These are phyloP conservation scores for Polylopha cassiicola DNA, from an alignment of 2,888 invertebrate genomes.

Conservation along the genomic window DNA sequence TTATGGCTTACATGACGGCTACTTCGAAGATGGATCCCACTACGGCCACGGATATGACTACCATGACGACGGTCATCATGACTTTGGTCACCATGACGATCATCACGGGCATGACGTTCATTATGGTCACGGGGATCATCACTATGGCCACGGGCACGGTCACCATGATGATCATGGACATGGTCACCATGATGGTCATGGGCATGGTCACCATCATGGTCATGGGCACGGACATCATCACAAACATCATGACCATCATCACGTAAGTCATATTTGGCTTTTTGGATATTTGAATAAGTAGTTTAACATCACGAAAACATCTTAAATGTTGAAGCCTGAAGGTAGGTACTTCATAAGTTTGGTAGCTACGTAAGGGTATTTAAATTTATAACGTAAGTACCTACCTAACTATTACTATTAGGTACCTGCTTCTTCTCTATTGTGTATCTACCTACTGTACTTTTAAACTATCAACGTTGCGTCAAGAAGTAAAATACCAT, in stretches of 20 bases:
- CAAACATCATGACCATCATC: constrained; percentile 44
- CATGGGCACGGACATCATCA: constrained; percentile 37
- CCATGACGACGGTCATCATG: constrained; percentile 27
- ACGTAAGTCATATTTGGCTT: constrained; percentile 39
- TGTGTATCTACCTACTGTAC: too few species aligned
- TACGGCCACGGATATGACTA: constrained; percentile 49
- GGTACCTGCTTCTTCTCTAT: too few species aligned
- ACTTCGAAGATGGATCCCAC: constrained; percentile 52
- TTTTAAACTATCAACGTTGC: too few species aligned
- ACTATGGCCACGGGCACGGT: constrained; percentile 32
- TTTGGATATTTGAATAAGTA: background rate
- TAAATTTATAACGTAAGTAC: too few species aligned
- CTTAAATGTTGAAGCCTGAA: too few species aligned
- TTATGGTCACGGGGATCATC: constrained; percentile 30
- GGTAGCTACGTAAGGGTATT: too few species aligned
- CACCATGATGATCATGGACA: constrained; percentile 33
- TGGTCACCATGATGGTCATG: constrained; percentile 33
- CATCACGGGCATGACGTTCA: constrained; percentile 16
- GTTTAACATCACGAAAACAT: too few species aligned
- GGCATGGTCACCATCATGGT: constrained; percentile 31
- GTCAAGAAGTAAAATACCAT: too few species aligned
- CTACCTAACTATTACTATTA: too few species aligned
- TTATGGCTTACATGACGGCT: constrained; percentile 43
- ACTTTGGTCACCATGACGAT: constrained; percentile 7
- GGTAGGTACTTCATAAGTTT: too few species aligned